phyloP scores from a whole-genome alignment of 2,888 invertebrate species.

The Drosophila demipolita region DNA sequence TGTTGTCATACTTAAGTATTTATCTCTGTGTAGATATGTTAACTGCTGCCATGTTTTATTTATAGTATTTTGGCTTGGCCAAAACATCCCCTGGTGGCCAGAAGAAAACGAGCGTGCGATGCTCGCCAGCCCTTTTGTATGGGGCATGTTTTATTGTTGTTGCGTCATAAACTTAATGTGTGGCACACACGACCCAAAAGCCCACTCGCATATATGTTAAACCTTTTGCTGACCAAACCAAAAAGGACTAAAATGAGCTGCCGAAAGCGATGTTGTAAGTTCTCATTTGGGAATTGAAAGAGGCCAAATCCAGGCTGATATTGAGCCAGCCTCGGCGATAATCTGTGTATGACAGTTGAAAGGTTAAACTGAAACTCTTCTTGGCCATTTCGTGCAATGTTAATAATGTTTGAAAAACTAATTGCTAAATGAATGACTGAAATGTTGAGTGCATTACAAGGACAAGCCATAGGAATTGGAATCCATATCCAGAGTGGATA shows the following conservation, averaged over 20 bases:
- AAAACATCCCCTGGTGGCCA: constrained; percentile 73
- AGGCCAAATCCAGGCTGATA: constrained; percentile 28
- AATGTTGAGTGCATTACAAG: constrained; percentile 37
- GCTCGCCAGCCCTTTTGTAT: constrained; percentile 55
- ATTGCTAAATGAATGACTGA: constrained; percentile 60
- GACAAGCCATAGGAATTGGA: background rate
- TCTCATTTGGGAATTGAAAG: constrained; percentile 59
- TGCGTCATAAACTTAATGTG: constrained; percentile 80
- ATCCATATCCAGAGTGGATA: background rate
- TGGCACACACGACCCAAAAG: constrained; percentile 37
- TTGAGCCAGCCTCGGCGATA: constrained; percentile 55
- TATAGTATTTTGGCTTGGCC: constrained; percentile 65
- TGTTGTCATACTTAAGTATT: background rate
- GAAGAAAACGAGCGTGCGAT: constrained; percentile 20
- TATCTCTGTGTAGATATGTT: constrained; percentile 5
- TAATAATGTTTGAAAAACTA: constrained; percentile 55
- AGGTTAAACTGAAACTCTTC: constrained; percentile 13
- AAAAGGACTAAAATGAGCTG: constrained; percentile 52
- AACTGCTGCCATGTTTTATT: constrained; percentile 75
- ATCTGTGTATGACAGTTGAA: constrained; percentile 63
- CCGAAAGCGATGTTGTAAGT: constrained; percentile 60
- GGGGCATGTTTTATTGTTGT: constrained; percentile 73
- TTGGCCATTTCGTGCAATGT: constrained; percentile 38
- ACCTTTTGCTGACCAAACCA: constrained; percentile 69
- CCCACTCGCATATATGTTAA: constrained; percentile 69